Evolutionary conservation across 2,888 invertebrate genomes (phyloP), one percentile per base, ranked within the genome.

Genomic region (Desoria tigrina): DNA sequence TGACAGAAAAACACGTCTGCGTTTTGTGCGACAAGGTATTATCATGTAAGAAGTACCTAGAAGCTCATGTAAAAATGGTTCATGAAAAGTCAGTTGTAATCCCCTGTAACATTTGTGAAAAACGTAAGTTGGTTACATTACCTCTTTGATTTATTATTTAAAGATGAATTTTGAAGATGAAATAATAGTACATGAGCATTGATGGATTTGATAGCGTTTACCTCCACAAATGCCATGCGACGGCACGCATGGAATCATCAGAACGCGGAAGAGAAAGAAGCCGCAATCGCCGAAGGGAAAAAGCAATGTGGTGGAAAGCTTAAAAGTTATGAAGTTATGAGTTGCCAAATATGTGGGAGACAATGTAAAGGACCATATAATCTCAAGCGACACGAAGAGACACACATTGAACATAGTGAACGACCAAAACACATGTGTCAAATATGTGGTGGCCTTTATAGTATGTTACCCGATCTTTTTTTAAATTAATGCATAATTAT

Each of bases 401-500:
- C 42, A 6, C 57, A 57, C 39, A 24, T 57, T 6, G 42, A 57
- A 23, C 37, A 37, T n/a, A 23, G 18, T 4, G 57, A 37, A 21
- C n/a, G 57, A 39, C n/a, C 16, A n/a, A 57, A 57, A 39, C 57
- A 57, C 57, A 57, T 57, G 57, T 57, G 57, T 42, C 42, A 37
- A 42, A 23, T 57, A 2, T 57, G 57, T 39, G 57, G 57, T 3
- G n/a, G 42, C 16, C 24, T 57, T 37, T 57, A 39, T n/a, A 57
- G 57, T 55, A 55, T 9, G 21, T 51, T 51, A 7, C 9, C 23
- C 23, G 9, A 4, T 21, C 16, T 21, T 21, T 21, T 32, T 23
- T 26, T 9, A 23, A 51, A 23, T 51, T 24, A 14, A 14, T 18
- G 49, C 9, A 7, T 11, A 21, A 49, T 9, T 18, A n/a, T 18